Base-by-base conservation (phyloP, 2,113 vertebrate genomes). In the Oreochromis tanganicae region DNA sequence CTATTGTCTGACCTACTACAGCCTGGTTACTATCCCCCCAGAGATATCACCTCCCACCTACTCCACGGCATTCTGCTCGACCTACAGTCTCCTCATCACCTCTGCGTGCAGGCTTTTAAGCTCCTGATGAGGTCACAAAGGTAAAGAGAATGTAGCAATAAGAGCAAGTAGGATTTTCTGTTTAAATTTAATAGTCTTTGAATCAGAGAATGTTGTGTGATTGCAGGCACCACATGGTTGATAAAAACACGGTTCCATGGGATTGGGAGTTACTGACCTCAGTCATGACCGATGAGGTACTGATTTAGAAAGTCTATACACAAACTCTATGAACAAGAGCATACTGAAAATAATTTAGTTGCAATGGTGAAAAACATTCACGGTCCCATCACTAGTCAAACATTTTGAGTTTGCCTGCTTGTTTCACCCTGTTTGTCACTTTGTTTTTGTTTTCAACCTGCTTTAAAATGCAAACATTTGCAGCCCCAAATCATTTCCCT, bases 81-180 rank as follows among this genome's bases (percentile, higher is more conserved):
- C 82, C 89, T 91, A 1, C 94, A 96, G 1, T 92, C 95, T 87
- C 80, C 91, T 7, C 54, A 83, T 52, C 95, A 97, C 34, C 90
- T 97, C 56, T 94, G 96, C 24, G 94, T 96, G 86, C 97, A 98
- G 83, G 97, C 97, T 90, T 99, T 97, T 91, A 96, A 95, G 86
- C 94, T 98, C 48, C 95, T 99, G 56, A 97, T 99, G 97, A 99
- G 97, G 94, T 97, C 97, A 73, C 99, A 99, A 91, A 97, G 97
- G 98, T 99, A 95, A 17, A 96, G 91, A 5, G 27, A 71, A 12
- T 24, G 10, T 7, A 41, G 9, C 2, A 68, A 24, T 52, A 52
- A 34, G 46, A 52, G 27, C 17, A 29, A 27, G 9, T 52, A 12
- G 3, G 11, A 16, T 52, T 83, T 84, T 11, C n/a, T 55, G 9